A percentile compares a stretch with the other conserved stretches of the same genome.
phyloP scores from a whole-genome alignment of 2,888 invertebrate species.

The Epinotia bilunana region DNA sequence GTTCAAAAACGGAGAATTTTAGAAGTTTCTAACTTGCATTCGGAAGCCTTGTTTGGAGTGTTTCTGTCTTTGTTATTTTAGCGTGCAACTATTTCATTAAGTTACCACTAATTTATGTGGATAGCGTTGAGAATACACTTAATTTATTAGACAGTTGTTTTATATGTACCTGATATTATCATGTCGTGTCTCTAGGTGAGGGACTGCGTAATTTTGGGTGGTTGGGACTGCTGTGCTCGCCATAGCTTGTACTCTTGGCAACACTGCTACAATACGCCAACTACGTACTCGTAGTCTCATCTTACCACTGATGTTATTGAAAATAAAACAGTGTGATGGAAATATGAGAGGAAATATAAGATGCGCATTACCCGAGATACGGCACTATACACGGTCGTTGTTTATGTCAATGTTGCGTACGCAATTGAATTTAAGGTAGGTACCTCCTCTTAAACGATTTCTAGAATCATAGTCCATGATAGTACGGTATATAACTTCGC shows the following conservation, averaged over 20 bases:
- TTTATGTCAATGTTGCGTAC: too few relatives aligned
- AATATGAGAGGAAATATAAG: too few relatives aligned
- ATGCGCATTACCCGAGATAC: too few relatives aligned
- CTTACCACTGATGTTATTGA: not conserved
- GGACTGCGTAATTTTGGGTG: not conserved
- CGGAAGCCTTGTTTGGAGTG: constrained; percentile 7
- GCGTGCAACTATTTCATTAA: constrained; percentile 10
- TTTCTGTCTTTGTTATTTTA: constrained; percentile 12
- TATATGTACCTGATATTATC: not conserved
- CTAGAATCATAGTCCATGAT: too few relatives aligned
- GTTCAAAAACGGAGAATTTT: constrained; percentile 11
- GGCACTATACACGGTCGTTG: too few relatives aligned
- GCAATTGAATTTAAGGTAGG: too few relatives aligned
- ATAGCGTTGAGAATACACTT: not conserved
- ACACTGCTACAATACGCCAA: too few relatives aligned
- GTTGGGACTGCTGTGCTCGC: not conserved
- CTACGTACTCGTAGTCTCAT: not conserved
- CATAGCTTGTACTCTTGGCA: not conserved
- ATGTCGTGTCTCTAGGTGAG: not conserved
- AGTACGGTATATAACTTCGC: too few relatives aligned
- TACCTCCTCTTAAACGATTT: too few relatives aligned
- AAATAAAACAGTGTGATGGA: not conserved
- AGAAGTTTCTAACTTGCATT: constrained; percentile 23
- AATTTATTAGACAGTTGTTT: not conserved
- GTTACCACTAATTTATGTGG: not conserved